Percentiles rank a stretch among this genome's conserved stretches.
phyloP scores from a whole-genome alignment of 1,140 invertebrate species.

The Heliconius eleuchia region DNA sequence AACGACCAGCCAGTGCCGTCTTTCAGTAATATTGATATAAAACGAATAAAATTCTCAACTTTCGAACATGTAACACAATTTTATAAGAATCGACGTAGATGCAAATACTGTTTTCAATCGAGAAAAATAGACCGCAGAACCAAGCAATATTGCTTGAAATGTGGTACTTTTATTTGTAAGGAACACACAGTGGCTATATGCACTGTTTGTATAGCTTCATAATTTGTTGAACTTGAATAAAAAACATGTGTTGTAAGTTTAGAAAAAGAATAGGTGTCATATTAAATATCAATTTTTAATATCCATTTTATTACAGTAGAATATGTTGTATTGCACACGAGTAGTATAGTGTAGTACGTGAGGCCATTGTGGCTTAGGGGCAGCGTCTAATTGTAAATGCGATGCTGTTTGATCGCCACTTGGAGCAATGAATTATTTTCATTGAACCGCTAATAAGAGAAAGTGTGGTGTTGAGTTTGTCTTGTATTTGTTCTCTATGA shows the following conservation, averaged over 20 bases:
- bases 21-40: conserved; percentile 27
- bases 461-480: too few species aligned
- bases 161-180: conserved; percentile 66
- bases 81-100: conserved; percentile 55
- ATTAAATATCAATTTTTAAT: conserved; percentile 8
- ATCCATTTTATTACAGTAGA: background rate
- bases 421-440: background rate
- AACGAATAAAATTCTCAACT: conserved; percentile 29
- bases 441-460: too few species aligned
- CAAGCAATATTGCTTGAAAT: conserved; percentile 62
- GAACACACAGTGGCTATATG: conserved; percentile 65
- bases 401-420: too few species aligned
- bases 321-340: background rate
- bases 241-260: background rate
- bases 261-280: background rate
- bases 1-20: conserved; percentile 36
- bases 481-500: too few species aligned
- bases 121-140: conserved; percentile 65
- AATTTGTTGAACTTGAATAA: background rate
- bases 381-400: too few species aligned
- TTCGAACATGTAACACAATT: conserved; percentile 30
- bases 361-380: too few species aligned
- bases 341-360: too few species aligned
- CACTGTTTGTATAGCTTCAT: conserved; percentile 46
- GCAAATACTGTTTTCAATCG: conserved; percentile 59